phyloP scores from a whole-genome alignment of 2,888 invertebrate species.

The Drosophila testacea region DNA sequence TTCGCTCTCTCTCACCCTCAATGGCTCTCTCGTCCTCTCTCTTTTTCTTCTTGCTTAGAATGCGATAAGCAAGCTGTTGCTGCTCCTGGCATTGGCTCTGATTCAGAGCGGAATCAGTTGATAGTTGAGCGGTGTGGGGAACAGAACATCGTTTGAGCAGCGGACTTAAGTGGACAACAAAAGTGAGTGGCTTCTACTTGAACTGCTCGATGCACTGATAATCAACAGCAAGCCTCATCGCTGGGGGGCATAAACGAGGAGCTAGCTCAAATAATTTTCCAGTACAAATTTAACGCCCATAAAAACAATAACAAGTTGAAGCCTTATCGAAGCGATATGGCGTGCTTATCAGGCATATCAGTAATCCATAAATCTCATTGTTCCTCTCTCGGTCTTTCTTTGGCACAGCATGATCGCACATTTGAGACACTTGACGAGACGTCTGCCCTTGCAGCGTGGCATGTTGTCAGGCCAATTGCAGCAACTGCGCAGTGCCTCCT shows the following conservation, averaged over 20 bases:
- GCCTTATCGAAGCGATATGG: constrained; percentile 61
- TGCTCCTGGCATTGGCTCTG: not conserved
- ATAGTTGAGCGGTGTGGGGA: constrained; percentile 52
- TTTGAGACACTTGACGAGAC: constrained; percentile 57
- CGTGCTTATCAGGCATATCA: constrained; percentile 59
- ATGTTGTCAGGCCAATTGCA: constrained; percentile 24
- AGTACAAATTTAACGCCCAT: constrained; percentile 20
- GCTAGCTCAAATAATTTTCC: constrained; percentile 19
- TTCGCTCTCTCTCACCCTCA: not conserved
- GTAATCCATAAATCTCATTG: constrained; percentile 61
- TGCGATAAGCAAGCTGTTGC: constrained; percentile 37
- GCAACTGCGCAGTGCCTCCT: constrained; percentile 71
- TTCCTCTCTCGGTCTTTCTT: constrained; percentile 14
- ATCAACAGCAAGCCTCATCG: constrained; percentile 23
- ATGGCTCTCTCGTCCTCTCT: not conserved
- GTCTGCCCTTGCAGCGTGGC: constrained; percentile 36
- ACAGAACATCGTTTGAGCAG: constrained; percentile 36
- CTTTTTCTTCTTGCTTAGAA: constrained; percentile 2
- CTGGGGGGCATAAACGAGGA: constrained; percentile 10
- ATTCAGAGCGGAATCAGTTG: constrained; percentile 55
- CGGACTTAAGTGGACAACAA: constrained; percentile 45
- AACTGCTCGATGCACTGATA: constrained; percentile 39
- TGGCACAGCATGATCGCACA: constrained; percentile 64
- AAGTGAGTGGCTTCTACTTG: constrained; percentile 38
- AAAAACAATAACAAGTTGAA: constrained; percentile 8